Percentiles rank a stretch among this genome's conserved stretches.
phyloP scores from a whole-genome alignment of 2,888 invertebrate genomes.

The Schrankia costaestrigalis region DNA sequence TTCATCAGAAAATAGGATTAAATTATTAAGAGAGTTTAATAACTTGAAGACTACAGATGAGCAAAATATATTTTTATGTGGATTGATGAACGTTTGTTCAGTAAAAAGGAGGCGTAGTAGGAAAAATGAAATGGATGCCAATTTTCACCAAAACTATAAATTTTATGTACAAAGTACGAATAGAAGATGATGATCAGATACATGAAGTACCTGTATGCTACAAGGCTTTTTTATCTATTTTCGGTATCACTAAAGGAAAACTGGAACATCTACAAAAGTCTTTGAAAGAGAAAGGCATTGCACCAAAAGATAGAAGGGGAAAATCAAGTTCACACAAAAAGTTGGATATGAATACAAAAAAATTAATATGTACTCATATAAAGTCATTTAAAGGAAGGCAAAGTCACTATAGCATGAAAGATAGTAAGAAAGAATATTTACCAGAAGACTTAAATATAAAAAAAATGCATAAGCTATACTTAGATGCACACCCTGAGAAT shows the following conservation, averaged over 20 bases:
- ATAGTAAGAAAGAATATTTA: slow-evolving; percentile 17
- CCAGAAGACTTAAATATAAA: slow-evolving; percentile 11
- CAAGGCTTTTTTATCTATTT: slow-evolving; percentile 8
- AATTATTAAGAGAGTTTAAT: too few relatives aligned
- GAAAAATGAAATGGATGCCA: too few relatives aligned
- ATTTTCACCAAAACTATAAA: too few relatives aligned
- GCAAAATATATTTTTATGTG: too few relatives aligned
- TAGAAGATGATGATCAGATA: slow-evolving; percentile 1
- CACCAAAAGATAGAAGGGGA: slow-evolving; percentile 4
- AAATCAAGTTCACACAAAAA: not conserved
- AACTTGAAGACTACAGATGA: too few relatives aligned
- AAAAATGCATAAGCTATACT: slow-evolving; percentile 1
- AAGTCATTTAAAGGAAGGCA: slow-evolving; percentile 12
- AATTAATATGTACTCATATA: slow-evolving; percentile 2
- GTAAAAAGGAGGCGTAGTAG: too few relatives aligned
- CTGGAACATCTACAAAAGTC: slow-evolving; percentile 1
- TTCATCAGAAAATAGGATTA: too few relatives aligned
- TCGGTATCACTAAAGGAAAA: slow-evolving; percentile 8
- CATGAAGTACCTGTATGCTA: slow-evolving; percentile 1
- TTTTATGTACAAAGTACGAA: too few relatives aligned
- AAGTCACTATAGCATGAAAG: slow-evolving; percentile 20
- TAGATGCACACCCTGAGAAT: slow-evolving; percentile 1
- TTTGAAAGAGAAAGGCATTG: not conserved
- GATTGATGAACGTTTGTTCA: too few relatives aligned
- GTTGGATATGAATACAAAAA: slow-evolving; percentile 2